Percentiles rank a stretch among this genome's conserved stretches.
phyloP scores from a whole-genome alignment of 2,888 invertebrate genomes.

The Dicycla oo region DNA sequence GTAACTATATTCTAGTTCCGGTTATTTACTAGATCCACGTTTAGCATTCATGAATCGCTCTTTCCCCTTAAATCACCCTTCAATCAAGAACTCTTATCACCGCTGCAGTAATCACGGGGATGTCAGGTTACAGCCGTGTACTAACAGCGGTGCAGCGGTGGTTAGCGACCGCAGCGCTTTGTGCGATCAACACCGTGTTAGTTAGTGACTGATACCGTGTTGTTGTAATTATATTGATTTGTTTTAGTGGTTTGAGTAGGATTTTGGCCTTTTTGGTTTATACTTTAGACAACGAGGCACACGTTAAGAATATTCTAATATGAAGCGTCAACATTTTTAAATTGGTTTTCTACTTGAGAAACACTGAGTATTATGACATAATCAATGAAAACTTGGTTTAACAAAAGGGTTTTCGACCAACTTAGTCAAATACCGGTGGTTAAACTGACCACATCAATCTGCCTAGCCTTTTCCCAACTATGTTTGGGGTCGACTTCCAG shows the following conservation, averaged over 20 bases:
- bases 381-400: neutral
- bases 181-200: slow-evolving; percentile 64
- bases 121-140: slow-evolving; percentile 29
- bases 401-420: neutral
- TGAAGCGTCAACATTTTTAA: rapidly evolving
- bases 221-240: slow-evolving; percentile 60
- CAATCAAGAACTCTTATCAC: slow-evolving; percentile 24
- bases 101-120: slow-evolving; percentile 27
- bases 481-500: too few species aligned
- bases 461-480: too few species aligned
- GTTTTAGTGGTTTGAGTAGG: slow-evolving; percentile 22
- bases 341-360: neutral
- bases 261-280: slow-evolving; percentile 13
- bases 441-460: neutral
- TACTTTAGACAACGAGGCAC: neutral
- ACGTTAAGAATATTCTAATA: neutral
- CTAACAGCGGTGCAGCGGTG: slow-evolving; percentile 26
- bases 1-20: neutral
- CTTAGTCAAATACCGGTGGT: neutral
- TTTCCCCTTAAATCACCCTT: neutral
- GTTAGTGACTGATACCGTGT: slow-evolving; percentile 63
- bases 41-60: neutral
- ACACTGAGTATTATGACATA: neutral
- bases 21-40: neutral
- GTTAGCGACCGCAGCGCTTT: slow-evolving; percentile 63